These are phyloP conservation scores for Thereva nobilitata DNA, from an alignment of 2,888 invertebrate genomes.

Conservation along the genomic window DNA sequence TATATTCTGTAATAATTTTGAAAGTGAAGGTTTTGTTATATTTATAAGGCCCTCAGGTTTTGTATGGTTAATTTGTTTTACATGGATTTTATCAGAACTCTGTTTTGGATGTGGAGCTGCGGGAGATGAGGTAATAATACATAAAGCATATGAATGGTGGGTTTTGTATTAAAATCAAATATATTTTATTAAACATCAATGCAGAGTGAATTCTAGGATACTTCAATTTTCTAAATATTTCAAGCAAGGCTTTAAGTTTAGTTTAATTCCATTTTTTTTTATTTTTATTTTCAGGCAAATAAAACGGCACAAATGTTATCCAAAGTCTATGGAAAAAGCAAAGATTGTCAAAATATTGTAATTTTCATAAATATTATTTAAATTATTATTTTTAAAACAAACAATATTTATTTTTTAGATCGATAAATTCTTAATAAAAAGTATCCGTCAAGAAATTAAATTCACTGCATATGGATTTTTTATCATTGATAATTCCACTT, in stretches of 20 bases:
- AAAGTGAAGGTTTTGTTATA: slow-evolving; percentile 1
- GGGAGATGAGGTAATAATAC: slow-evolving; percentile 14
- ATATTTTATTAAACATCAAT: too few relatives aligned
- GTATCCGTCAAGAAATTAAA: slow-evolving; percentile 54
- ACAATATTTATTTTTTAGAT: slow-evolving; percentile 46
- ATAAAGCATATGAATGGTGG: too few relatives aligned
- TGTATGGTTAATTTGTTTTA: slow-evolving; percentile 3
- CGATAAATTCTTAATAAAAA: slow-evolving; percentile 56
- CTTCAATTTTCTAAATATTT: too few relatives aligned
- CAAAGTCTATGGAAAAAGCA: slow-evolving; percentile 52
- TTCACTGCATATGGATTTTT: slow-evolving; percentile 58
- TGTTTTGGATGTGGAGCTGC: slow-evolving; percentile 23
- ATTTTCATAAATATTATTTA: slow-evolving; percentile 3
- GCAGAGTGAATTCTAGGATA: too few relatives aligned
- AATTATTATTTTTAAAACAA: neutral
- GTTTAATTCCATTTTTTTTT: too few relatives aligned
- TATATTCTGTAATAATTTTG: neutral
- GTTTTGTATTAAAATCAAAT: too few relatives aligned
- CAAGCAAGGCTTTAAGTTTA: too few relatives aligned
- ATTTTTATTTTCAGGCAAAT: slow-evolving; percentile 51
- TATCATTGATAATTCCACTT: slow-evolving; percentile 55
- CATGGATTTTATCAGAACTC: slow-evolving; percentile 23
- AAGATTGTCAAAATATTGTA: slow-evolving; percentile 55
- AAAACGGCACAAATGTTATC: slow-evolving; percentile 53
- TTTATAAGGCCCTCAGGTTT: neutral